A percentile compares a stretch with the other conserved stretches of the same genome.
These are phyloP conservation scores for Sigmodon hispidus DNA, from an alignment of 2,113 vertebrate genomes.

Conservation along the genomic window DNA sequence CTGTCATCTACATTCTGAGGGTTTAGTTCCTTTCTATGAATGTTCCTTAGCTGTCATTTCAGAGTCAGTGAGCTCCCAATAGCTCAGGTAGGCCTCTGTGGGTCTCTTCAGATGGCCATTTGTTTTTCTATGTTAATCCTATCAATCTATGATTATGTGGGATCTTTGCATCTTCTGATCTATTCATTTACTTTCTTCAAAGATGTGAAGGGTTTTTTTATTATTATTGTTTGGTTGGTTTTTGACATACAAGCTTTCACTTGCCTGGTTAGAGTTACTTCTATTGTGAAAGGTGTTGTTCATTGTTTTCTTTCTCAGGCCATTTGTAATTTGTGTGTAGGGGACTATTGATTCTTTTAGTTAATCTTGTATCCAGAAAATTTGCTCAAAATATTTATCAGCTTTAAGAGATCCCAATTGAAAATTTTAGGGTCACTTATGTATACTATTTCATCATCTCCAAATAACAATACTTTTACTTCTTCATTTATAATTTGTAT, in stretches of 20 bases:
- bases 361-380: background rate
- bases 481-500: background rate
- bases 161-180: background rate
- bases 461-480: background rate
- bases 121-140: background rate
- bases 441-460: background rate
- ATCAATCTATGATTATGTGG: background rate
- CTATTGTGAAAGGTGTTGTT: background rate
- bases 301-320: background rate
- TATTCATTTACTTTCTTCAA: background rate
- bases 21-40: no score
- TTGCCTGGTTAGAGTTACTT: background rate
- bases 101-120: no score
- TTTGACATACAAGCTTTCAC: background rate
- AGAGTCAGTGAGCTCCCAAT: no score
- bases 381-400: background rate
- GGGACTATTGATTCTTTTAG: background rate
- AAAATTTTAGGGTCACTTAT: background rate
- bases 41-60: no score
- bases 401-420: background rate
- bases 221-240: no score
- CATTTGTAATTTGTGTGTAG: background rate
- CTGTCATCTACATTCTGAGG: no score
- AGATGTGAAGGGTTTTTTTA: background rate
- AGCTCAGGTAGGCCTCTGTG: no score